Base-by-base conservation (phyloP, 2,797 vertebrate species). In the Platalea minor region DNA sequence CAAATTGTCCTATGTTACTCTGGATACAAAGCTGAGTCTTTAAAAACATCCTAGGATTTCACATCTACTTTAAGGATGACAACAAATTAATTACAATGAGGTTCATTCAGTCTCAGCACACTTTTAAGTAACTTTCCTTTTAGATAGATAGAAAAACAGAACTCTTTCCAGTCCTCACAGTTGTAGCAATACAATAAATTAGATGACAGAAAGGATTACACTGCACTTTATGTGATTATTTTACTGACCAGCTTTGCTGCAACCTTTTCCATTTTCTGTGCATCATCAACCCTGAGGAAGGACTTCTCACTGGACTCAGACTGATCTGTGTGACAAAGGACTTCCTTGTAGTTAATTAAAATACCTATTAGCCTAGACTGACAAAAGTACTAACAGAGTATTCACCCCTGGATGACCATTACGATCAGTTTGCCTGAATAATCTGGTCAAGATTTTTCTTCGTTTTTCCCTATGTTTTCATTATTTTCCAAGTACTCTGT, bases 191-290 rank as follows among this genome's bases (percentile, higher is more conserved):
- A 67, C 37, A 77, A 61, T 39, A 76, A 83, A 76, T 59, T 29
- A 83, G 33, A 91, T 8, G 7, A 76, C 54, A 77, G 54, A 89
- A 80, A 61, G 51, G 54, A 95, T 94, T 94, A 92, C 60, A 73
- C 39, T 43, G 88, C 63, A 90, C 39, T 96, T 91, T 17, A 64
- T 13, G 53, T 76, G 72, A 94, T 88, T 85, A 85, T 87, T 91
- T 91, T 72, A 89, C 53, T 78, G 53, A 68, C 21, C 54, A 85
- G 70, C 48, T 85, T 89, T 89, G 39, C 70, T 68, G 70, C 57
- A 82, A 48, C 5, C 35, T 78, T 31, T 39, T 68, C 53, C 48
- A 35, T 43, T 91, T 91, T 51, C 63, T 68, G 11, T 56, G 59
- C 28, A 54, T 59, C 48, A 85, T 51, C 67, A 76, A 1, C 29